Evolutionary conservation across 1,140 invertebrate species (phyloP).

Genomic region (Cyclina sinensis): DNA sequence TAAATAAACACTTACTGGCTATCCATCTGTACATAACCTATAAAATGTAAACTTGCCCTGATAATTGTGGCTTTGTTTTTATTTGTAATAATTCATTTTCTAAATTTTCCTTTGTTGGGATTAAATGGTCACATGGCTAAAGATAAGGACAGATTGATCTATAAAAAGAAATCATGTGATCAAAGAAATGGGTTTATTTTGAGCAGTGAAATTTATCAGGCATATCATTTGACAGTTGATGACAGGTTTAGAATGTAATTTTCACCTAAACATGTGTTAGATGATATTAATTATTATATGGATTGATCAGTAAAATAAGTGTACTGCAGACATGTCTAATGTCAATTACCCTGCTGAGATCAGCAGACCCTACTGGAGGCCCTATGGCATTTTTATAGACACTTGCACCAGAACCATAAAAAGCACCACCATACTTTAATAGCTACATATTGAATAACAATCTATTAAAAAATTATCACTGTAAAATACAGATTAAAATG

Average conservation of each 20-base stretch:
- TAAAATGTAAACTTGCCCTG: neutral
- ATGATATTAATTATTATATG: neutral
- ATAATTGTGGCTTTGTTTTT: constrained; percentile 45
- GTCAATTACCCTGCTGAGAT: neutral
- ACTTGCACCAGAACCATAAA: no score
- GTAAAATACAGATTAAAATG: no score
- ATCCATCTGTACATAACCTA: constrained; percentile 2
- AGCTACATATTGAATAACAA: no score
- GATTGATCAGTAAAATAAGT: neutral
- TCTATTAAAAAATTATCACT: no score
- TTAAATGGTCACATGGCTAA: neutral
- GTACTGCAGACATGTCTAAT: neutral
- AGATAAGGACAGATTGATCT: constrained; percentile 36
- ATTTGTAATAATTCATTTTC: neutral
- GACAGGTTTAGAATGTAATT: constrained; percentile 21
- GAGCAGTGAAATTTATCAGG: constrained; percentile 13
- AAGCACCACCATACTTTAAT: no score
- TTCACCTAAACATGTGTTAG: neutral
- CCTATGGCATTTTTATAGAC: neutral
- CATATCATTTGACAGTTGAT: constrained; percentile 26
- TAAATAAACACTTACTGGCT: constrained; percentile 18
- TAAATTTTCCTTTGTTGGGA: constrained; percentile 21
- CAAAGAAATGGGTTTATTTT: constrained; percentile 19
- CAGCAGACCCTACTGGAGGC: neutral
- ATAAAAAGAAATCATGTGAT: constrained; percentile 36